phyloP scores from a whole-genome alignment of 2,113 vertebrate species.

The Cygnus atratus region DNA sequence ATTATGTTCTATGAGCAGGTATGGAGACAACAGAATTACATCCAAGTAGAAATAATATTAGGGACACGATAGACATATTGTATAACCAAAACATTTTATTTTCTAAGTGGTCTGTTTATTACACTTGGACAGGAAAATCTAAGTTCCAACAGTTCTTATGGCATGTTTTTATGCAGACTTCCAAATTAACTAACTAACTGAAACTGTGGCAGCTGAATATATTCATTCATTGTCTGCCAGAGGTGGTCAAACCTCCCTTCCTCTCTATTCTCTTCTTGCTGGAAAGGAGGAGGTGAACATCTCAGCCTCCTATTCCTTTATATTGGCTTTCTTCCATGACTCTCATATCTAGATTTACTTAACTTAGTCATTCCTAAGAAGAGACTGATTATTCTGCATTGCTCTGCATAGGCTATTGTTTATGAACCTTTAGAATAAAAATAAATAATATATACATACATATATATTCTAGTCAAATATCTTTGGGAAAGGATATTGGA shows the following conservation, averaged over 20 bases:
- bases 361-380: not conserved
- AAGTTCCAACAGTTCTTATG: not conserved
- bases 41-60: not conserved
- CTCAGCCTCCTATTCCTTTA: not conserved
- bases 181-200: not conserved
- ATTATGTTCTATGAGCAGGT: not conserved
- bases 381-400: not conserved
- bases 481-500: not conserved
- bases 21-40: not conserved
- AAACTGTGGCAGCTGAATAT: not conserved
- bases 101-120: not conserved
- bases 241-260: not conserved
- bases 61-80: not conserved
- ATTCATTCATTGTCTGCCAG: not conserved
- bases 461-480: not conserved
- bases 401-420: not conserved
- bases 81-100: not conserved
- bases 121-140: not conserved
- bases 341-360: not conserved
- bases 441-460: not conserved
- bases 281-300: not conserved
- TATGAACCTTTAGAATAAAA: not conserved
- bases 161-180: not conserved
- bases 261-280: not conserved
- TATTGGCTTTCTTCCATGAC: not conserved